These are phyloP conservation scores for Acipenser transmontanus DNA, from an alignment of 2,797 vertebrate genomes.

Conservation along the genomic window DNA sequence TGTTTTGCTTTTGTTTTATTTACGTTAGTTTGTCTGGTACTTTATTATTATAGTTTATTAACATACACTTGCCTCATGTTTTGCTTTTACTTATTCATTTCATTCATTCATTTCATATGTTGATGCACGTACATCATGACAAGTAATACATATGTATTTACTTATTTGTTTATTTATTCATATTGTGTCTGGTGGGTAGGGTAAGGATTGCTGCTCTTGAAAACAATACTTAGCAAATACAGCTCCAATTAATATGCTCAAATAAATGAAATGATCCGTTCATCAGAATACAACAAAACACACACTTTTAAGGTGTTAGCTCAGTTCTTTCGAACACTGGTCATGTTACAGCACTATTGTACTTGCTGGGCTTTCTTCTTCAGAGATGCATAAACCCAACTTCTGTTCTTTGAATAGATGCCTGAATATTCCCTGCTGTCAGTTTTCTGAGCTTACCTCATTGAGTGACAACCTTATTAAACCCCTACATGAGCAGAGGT, in stretches of 20 bases:
- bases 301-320: background rate
- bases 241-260: background rate
- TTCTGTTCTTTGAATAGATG: conserved; percentile 3
- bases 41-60: too few species aligned
- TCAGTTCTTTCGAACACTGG: conserved; percentile 4
- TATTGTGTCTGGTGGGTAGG: background rate
- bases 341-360: background rate
- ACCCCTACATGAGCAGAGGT: background rate
- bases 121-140: too few species aligned
- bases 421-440: conserved; percentile 15
- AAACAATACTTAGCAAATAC: background rate
- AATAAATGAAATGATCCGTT: background rate
- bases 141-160: too few species aligned
- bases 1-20: too few species aligned
- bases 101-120: too few species aligned
- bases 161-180: too few species aligned
- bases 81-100: too few species aligned
- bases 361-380: background rate
- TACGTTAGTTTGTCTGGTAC: too few species aligned
- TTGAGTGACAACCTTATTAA: conserved; percentile 9
- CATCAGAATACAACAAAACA: conserved; percentile 1
- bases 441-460: background rate
- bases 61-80: too few species aligned
- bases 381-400: conserved; percentile 1
- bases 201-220: background rate